Evolutionary conservation across 1,140 invertebrate species (phyloP), one percentile per base, ranked within the genome.

Genomic region (Trinorchestia longiramus): DNA sequence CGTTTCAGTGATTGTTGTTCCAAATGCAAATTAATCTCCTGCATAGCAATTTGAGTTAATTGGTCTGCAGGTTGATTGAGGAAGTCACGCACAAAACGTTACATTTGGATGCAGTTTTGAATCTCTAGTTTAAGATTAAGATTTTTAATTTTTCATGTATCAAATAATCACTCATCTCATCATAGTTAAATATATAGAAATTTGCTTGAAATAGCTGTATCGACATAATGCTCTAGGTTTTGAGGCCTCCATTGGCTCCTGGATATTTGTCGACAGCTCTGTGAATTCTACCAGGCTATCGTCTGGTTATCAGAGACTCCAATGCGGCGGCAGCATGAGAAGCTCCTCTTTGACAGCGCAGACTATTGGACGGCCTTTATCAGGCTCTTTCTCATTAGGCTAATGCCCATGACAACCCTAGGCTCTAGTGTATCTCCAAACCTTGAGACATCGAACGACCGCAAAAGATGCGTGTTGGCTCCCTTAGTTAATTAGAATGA

Each of bases 371-470:
- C 92, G 36, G 92, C 92, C 44, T 47, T 94, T 94, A 94, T 94
- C 92, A 94, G 44, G 92, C 92, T 94, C 36, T 47, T 47, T n/a
- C 92, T 94, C 92, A 94, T 94, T 94, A 94, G 92, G 92, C 92
- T 94, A 94, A 94, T 94, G 92, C 92, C 92, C 92, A 28, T 43
- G 92, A 94, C 92, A 45, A 94, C 40, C 43, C 17, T 40, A 11
- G 43, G 92, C 92, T 94, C 19, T n/a, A 45, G 43, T 47, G 92
- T 40, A 94, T 94, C 92, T 44, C 43, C 43, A 23, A 94, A 94
- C 47, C 92, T 94, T 94, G 44, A 94, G 92, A 94, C 92, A 43
- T 8, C 28, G 92, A 47, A n/a, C 36, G 43, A 94, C 92, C 15
- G 43, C 36, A 11, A 94, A 94, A 94, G 92, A 94, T 45, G 92